Conservation (phyloP, 2,888 invertebrate genomes). For the Apodemia zela region DNA sequence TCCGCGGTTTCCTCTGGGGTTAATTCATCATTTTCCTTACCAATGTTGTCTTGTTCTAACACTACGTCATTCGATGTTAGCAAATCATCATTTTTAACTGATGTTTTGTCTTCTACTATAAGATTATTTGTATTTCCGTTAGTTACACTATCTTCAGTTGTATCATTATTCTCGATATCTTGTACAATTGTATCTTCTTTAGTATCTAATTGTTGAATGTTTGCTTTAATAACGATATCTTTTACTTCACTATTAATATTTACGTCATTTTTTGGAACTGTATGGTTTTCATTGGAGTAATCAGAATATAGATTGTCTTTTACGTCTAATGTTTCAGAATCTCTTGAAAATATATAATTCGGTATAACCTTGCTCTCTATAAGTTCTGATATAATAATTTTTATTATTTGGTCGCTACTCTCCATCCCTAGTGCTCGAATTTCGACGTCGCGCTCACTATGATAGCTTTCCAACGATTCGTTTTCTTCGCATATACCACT, state of each 20-base stretch:
- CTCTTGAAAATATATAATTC: neutral
- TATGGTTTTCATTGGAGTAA: conserved; percentile 14
- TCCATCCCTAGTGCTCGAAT: neutral
- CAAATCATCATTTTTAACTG: neutral
- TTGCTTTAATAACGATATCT: neutral
- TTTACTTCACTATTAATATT: neutral
- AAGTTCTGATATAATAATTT: neutral
- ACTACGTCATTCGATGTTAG: neutral
- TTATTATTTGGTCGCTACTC: neutral
- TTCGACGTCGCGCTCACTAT: neutral
- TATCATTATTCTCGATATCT: conserved; percentile 11
- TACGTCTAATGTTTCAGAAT: neutral
- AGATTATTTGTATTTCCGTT: conserved; percentile 3
- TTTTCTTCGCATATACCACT: neutral
- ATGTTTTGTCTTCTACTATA: neutral
- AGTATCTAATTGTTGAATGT: neutral
- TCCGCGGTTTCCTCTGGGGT: conserved; percentile 39
- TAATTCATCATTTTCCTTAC: conserved; percentile 16
- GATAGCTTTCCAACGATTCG: neutral
- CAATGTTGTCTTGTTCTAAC: conserved; percentile 13
- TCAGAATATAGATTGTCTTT: neutral
- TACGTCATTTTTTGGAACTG: neutral
- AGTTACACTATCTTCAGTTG: neutral
- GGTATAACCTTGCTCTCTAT: neutral
- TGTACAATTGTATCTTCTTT: neutral